A percentile compares a stretch with the other conserved stretches of the same genome.
These are phyloP conservation scores for Fragum fragum DNA, from an alignment of 2,888 invertebrate species.

Conservation along the genomic window DNA sequence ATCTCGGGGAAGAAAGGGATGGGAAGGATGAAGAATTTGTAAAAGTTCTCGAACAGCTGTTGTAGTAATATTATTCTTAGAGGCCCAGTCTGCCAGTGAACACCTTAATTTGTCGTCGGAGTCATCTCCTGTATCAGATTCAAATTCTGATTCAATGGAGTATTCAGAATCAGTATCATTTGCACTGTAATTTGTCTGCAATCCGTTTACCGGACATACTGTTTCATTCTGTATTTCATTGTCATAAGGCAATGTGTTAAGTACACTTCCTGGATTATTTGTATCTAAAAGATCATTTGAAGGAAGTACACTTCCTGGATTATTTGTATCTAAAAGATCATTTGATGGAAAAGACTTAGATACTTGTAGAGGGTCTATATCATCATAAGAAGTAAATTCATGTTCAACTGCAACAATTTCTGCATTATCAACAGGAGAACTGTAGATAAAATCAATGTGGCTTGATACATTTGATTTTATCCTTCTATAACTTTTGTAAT, in stretches of 20 bases:
- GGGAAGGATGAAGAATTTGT: constrained; percentile 17
- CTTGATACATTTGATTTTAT: constrained; percentile 1
- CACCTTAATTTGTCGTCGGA: not conserved
- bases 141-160: constrained; percentile 14
- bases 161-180: not conserved
- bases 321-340: not conserved
- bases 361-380: not conserved
- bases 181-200: not conserved
- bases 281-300: not conserved
- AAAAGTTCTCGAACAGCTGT: constrained; percentile 35
- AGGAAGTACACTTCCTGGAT: not conserved
- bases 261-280: not conserved
- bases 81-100: constrained; percentile 24
- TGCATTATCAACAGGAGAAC: not conserved
- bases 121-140: constrained; percentile 10
- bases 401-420: not conserved
- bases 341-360: not conserved
- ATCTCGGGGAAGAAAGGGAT: constrained; percentile 43
- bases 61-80: constrained; percentile 32
- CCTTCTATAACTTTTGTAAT: constrained; percentile 6
- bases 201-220: not conserved
- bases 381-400: not conserved
- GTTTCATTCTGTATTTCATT: not conserved
- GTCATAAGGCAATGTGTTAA: not conserved
- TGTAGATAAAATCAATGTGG: constrained; percentile 1